Percentiles rank a stretch among this genome's conserved stretches.
These are phyloP conservation scores for Thaleichthys pacificus DNA, from an alignment of 2,797 vertebrate species.

Conservation along the genomic window DNA sequence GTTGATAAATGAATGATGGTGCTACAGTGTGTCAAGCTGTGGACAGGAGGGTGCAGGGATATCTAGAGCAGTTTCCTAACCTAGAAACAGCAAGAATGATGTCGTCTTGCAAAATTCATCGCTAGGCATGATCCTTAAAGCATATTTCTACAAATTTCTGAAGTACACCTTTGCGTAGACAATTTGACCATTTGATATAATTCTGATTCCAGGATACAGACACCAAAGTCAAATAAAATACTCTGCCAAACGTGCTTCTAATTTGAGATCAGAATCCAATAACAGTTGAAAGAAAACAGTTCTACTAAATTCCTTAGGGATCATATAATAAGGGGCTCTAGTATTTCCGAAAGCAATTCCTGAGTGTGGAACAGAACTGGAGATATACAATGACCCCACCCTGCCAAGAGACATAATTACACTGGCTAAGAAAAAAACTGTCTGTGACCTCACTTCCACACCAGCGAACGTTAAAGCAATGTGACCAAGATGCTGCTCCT, in stretches of 20 bases:
- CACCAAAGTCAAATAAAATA: neutral
- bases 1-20: neutral
- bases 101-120: neutral
- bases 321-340: constrained; percentile 14
- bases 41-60: neutral
- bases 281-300: neutral
- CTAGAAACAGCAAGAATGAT: neutral
- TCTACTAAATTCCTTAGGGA: neutral
- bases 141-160: neutral
- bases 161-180: neutral
- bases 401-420: constrained; percentile 19
- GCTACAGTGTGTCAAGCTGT: neutral
- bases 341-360: constrained; percentile 27
- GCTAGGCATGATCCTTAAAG: neutral
- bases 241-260: neutral
- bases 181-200: neutral
- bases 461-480: neutral
- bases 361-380: constrained; percentile 14
- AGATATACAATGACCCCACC: constrained; percentile 19
- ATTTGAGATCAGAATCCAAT: neutral
- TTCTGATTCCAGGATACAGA: neutral
- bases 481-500: neutral
- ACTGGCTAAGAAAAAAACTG: neutral
- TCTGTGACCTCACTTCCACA: constrained; percentile 16
- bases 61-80: constrained; percentile 1